Evolutionary conservation across 2,113 vertebrate genomes (phyloP), one percentile per base, ranked within the genome.

Genomic region (Taurulus bubalis): DNA sequence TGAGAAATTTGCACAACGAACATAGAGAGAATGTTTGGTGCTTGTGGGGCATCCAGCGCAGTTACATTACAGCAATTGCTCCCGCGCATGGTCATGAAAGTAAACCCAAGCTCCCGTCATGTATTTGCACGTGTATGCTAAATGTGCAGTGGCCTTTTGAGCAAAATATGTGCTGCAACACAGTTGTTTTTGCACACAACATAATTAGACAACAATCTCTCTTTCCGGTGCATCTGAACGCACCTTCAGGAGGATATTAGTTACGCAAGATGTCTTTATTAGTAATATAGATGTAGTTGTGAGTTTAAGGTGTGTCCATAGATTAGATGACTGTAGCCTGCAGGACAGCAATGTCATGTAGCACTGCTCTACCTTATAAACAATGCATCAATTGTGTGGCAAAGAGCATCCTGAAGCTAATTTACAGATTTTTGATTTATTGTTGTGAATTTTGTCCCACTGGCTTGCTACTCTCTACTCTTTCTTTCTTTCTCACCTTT

Each of bases 151-250:
- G 28, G 36, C 36, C 2, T 0, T 8, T 32, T 67, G 26, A 47
- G 47, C 4, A 34, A 40, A 62, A 28, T 34, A 40, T 4, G 30
- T 30, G 56, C 65, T 32, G 22, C 16, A 7, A 5, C 28, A 10
- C 8, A 38, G 20, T 26, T 26, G 11, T 36, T 56, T 28, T 65
- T 55, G 3, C 2, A 18, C 20, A 65, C 56, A 59, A 64, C 24
- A 70, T 4, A 68, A n/a, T 72, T 16, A 67, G 49, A 71, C 14
- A 28, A 40, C 4, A 0, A 63, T 15, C 62, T 88, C 84, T 84
- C 87, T 90, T 89, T 85, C 72, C 64, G 67, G 72, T 90, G 88
- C 78, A 84, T 88, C 92, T 91, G 89, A 91, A 75, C 72, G 71
- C 87, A 83, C 86, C 81, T 90, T 47, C 56, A 53, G 8, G 30